Evolutionary conservation across 1,140 invertebrate species (phyloP).

Genomic region (Centruroides sculpturatus): DNA sequence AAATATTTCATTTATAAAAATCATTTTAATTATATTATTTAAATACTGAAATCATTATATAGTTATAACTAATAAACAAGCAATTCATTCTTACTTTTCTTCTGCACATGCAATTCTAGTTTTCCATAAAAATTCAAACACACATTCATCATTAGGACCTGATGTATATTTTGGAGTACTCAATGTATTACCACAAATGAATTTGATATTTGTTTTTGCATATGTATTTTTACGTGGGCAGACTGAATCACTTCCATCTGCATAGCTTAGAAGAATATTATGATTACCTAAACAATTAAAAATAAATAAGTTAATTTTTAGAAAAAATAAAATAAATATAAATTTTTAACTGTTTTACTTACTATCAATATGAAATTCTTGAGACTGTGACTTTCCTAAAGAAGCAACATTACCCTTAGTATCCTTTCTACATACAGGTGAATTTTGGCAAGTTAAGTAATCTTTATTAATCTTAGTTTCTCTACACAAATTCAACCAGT

Average conservation of each 20-base stretch:
- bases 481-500: conserved; percentile 9
- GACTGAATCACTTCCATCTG: no score
- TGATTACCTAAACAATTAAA: no score
- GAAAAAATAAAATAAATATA: no score
- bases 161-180: conserved; percentile 6
- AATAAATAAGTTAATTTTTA: no score
- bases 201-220: neutral
- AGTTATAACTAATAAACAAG: neutral
- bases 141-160: conserved; percentile 18
- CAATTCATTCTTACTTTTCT: neutral
- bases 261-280: no score
- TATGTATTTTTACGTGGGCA: no score
- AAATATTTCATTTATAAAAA: neutral
- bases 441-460: no score
- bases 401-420: neutral
- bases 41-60: neutral
- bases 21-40: neutral
- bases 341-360: neutral
- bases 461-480: neutral
- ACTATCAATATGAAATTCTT: neutral
- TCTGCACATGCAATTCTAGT: conserved; percentile 24
- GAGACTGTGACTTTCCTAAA: neutral
- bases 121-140: conserved; percentile 27
- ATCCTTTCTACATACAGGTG: no score
- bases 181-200: conserved; percentile 1